phyloP scores from a whole-genome alignment of 2,113 vertebrate genomes.

The Cyphomyrus plagiostoma region DNA sequence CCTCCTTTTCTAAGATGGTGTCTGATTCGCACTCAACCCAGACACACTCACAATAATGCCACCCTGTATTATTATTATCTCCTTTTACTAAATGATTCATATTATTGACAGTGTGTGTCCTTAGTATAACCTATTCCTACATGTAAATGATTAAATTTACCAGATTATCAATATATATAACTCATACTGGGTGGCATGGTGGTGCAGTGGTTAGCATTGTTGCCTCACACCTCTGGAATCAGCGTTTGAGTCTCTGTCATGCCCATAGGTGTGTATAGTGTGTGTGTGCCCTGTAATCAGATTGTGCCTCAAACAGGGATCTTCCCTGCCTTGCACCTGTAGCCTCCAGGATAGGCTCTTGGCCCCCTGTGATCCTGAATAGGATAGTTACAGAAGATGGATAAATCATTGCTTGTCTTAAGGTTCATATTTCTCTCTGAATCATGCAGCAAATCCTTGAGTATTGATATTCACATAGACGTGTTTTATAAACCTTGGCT shows the following conservation, averaged over 20 bases:
- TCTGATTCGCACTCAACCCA: background rate
- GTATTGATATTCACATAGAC: background rate
- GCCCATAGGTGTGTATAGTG: background rate
- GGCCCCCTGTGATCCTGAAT: background rate
- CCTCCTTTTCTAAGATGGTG: background rate
- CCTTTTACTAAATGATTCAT: background rate
- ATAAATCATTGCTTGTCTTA: background rate
- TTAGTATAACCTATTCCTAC: background rate
- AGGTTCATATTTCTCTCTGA: background rate
- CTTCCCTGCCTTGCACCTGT: background rate
- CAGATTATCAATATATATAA: background rate
- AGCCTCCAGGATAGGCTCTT: background rate
- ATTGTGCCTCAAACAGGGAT: background rate
- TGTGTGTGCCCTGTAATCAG: background rate
- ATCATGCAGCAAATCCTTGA: background rate
- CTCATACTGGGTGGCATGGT: background rate
- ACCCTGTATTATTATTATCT: background rate
- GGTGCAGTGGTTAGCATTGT: background rate
- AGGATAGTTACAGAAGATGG: background rate
- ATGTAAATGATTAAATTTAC: background rate
- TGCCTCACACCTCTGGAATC: no score
- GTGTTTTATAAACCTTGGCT: background rate
- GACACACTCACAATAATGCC: background rate
- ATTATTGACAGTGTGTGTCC: background rate
- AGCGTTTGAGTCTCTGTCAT: no score